A percentile compares a stretch with the other conserved stretches of the same genome.
phyloP scores from a whole-genome alignment of 2,113 vertebrate genomes.

The Thinocorus orbignyianus region DNA sequence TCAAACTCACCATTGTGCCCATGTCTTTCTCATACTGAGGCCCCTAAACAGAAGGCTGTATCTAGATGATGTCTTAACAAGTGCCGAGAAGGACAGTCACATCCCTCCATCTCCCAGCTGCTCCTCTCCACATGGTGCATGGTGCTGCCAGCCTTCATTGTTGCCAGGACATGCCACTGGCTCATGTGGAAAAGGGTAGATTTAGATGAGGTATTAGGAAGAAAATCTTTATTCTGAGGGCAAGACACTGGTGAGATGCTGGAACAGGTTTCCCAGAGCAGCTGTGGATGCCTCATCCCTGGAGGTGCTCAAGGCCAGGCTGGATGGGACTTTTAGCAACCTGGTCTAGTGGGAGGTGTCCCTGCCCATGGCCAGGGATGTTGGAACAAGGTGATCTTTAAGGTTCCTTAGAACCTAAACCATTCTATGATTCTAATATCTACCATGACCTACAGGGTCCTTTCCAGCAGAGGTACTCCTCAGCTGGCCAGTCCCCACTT shows the following conservation, averaged over 20 bases:
- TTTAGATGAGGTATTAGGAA: background rate
- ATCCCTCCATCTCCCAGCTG: background rate
- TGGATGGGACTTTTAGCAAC: background rate
- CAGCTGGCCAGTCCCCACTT: background rate
- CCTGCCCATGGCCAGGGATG: background rate
- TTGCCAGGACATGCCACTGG: rapidly evolving
- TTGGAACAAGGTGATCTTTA: background rate
- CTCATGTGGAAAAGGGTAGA: background rate
- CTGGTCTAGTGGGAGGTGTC: background rate
- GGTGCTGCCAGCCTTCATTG: background rate
- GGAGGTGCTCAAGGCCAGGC: background rate
- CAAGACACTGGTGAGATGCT: background rate
- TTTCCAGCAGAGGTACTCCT: background rate
- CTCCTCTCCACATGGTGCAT: background rate
- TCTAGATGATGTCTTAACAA: background rate
- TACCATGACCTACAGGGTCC: no score
- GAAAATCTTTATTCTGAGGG: background rate
- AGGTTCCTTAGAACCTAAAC: background rate
- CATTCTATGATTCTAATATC: background rate
- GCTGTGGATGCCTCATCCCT: background rate
- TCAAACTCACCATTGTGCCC: background rate
- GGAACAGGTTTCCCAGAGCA: background rate
- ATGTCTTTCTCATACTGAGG: background rate
- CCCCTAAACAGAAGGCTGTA: background rate
- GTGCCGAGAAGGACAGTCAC: background rate